Percentiles rank a stretch among this genome's conserved stretches.
Conservation (phyloP, 2,888 invertebrate species). For the Thelaira solivaga region DNA sequence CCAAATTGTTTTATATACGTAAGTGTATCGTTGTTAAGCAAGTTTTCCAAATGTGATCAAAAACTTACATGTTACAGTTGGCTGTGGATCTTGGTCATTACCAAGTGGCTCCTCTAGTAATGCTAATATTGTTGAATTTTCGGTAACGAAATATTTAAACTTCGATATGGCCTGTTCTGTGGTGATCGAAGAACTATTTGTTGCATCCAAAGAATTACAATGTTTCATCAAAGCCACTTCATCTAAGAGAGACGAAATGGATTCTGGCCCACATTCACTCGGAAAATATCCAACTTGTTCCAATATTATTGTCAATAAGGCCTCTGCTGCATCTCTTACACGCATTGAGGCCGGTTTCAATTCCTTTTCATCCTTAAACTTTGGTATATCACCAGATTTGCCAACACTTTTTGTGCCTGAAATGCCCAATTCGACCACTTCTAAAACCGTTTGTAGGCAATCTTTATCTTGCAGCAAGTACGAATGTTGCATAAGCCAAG, state of each 20-base stretch:
- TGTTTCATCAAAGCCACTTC: slow-evolving; percentile 89
- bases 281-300: slow-evolving; percentile 94
- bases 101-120: slow-evolving; percentile 94
- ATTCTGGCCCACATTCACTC: slow-evolving; percentile 89
- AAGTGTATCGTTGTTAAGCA: no score
- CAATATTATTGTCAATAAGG: slow-evolving; percentile 91
- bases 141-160: slow-evolving; percentile 93
- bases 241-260: slow-evolving; percentile 90
- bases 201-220: slow-evolving; percentile 80
- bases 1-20: no score
- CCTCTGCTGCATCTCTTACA: slow-evolving; percentile 98
- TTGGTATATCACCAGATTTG: slow-evolving; percentile 91
- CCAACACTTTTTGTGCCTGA: slow-evolving; percentile 94
- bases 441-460: slow-evolving; percentile 93
- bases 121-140: slow-evolving; percentile 92
- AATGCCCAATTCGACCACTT: slow-evolving; percentile 97
- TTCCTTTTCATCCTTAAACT: slow-evolving; percentile 97
- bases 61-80: slow-evolving; percentile 84
- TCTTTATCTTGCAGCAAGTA: slow-evolving; percentile 93
- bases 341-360: slow-evolving; percentile 98
- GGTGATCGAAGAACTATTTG: slow-evolving; percentile 66
- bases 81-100: slow-evolving; percentile 95
- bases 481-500: slow-evolving; percentile 95
- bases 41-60: no score
- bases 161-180: slow-evolving; percentile 81